Conservation (phyloP, 1,140 invertebrate species). For the Cyphomyrmex costatus region DNA sequence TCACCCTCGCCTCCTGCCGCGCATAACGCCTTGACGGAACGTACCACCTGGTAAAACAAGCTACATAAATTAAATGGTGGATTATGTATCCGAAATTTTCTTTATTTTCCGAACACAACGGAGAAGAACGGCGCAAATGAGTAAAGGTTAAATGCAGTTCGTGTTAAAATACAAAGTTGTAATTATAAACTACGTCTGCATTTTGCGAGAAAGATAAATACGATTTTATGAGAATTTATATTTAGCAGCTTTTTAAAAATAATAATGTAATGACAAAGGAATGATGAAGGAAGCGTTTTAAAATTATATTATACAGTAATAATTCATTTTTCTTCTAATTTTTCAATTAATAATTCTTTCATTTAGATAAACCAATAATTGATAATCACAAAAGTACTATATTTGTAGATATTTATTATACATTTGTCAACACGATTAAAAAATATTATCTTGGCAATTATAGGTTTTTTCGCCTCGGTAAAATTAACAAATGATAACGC, state of each 20-base stretch:
- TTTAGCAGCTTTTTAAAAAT: neutral
- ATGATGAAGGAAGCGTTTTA: neutral
- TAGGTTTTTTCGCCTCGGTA: neutral
- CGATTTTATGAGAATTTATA: neutral
- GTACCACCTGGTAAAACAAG: slow-evolving; percentile 69
- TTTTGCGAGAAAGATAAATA: slow-evolving; percentile 28
- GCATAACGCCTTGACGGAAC: slow-evolving; percentile 67
- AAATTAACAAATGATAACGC: slow-evolving; percentile 41
- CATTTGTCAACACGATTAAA: slow-evolving; percentile 22
- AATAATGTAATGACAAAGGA: neutral
- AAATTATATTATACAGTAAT: neutral
- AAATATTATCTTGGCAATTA: slow-evolving; percentile 38
- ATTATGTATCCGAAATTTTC: slow-evolving; percentile 66
- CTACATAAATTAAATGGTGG: slow-evolving; percentile 72
- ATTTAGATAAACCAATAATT: neutral
- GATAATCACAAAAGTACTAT: neutral
- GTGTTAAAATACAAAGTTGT: slow-evolving; percentile 18
- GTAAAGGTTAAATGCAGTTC: slow-evolving; percentile 26
- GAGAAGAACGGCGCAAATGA: slow-evolving; percentile 19
- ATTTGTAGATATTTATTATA: neutral
- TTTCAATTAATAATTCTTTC: neutral
- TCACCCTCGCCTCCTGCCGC: slow-evolving; percentile 71
- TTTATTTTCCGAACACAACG: slow-evolving; percentile 47
- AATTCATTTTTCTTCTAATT: neutral
- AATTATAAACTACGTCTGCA: slow-evolving; percentile 22